A percentile compares a stretch with the other conserved stretches of the same genome.
Evolutionary conservation across 2,797 vertebrate genomes (phyloP).

Genomic region (Phylloscopus collybita): DNA sequence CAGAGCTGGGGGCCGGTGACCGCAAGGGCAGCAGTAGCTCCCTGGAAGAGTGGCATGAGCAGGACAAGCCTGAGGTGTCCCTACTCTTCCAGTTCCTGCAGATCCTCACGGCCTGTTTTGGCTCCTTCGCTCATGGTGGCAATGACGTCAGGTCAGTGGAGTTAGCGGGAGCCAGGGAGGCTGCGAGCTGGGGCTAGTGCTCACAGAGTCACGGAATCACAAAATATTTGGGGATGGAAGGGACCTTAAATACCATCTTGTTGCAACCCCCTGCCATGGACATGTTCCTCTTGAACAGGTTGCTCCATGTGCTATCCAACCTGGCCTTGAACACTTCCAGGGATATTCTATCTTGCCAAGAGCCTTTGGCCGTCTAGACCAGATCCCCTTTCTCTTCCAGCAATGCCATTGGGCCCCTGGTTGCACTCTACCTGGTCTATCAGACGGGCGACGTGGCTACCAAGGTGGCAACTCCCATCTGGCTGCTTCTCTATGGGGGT

Average conservation of each 20-base stretch:
- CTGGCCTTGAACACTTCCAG: not conserved
- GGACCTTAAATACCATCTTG: not conserved
- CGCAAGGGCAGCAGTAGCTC: conserved; percentile 83
- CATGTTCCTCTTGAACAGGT: not conserved
- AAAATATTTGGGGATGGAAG: not conserved
- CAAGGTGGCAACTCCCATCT: conserved; percentile 86
- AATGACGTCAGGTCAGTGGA: conserved; percentile 92
- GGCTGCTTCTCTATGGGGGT: conserved; percentile 93
- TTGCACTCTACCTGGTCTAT: conserved; percentile 92
- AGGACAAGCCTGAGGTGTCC: conserved; percentile 82
- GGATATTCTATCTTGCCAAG: not conserved
- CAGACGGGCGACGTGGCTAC: conserved; percentile 81
- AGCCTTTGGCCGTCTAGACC: not conserved
- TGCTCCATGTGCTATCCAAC: not conserved
- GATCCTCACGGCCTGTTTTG: conserved; percentile 84
- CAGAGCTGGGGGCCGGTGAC: conserved; percentile 76
- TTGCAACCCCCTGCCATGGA: not conserved
- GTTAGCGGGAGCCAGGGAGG: not conserved
- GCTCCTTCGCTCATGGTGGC: conserved; percentile 85
- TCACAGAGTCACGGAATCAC: not conserved
- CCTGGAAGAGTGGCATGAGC: conserved; percentile 80
- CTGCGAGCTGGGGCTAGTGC: not conserved
- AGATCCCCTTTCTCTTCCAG: conserved; percentile 70
- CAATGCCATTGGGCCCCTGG: conserved; percentile 95
- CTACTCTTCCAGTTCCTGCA: conserved; percentile 85